These are phyloP conservation scores for Oxystoma pomonae DNA, from an alignment of 2,888 invertebrate genomes.

Conservation along the genomic window DNA sequence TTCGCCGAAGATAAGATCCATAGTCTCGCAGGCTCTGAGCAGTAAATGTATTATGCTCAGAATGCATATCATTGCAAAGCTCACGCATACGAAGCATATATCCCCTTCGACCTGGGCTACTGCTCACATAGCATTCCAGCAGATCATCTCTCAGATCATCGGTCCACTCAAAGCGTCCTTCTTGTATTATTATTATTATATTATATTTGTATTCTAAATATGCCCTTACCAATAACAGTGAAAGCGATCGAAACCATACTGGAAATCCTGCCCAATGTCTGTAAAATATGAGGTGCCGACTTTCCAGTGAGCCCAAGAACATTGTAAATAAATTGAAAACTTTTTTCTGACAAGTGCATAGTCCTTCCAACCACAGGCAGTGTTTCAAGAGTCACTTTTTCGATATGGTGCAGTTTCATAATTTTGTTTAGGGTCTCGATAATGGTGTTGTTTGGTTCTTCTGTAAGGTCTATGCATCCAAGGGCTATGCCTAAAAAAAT, in stretches of 20 bases:
- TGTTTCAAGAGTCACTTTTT: slow-evolving; percentile 26
- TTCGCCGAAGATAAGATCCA: no score
- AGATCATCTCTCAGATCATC: no score
- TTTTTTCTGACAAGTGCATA: slow-evolving; percentile 30
- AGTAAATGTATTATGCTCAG: no score
- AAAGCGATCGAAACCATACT: slow-evolving; percentile 29
- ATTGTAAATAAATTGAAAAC: slow-evolving; percentile 29
- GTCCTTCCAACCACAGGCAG: slow-evolving; percentile 29
- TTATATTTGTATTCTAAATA: no score
- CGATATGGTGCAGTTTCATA: slow-evolving; percentile 27
- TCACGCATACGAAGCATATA: no score
- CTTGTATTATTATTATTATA: no score
- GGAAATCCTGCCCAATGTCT: slow-evolving; percentile 24
- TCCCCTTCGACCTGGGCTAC: no score
- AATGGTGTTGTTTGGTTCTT: slow-evolving; percentile 29
- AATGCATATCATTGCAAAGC: no score
- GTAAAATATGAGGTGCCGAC: slow-evolving; percentile 13
- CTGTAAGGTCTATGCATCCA: slow-evolving; percentile 30
- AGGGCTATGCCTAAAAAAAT: slow-evolving; percentile 24
- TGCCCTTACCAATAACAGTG: slow-evolving; percentile 22
- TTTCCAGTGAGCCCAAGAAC: slow-evolving; percentile 28
- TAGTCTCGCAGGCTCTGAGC: no score
- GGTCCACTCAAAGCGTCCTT: no score
- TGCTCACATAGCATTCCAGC: no score
- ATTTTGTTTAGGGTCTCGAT: slow-evolving; percentile 26